phyloP scores from a whole-genome alignment of 2,888 invertebrate genomes.

The Microctonus brassicae region DNA sequence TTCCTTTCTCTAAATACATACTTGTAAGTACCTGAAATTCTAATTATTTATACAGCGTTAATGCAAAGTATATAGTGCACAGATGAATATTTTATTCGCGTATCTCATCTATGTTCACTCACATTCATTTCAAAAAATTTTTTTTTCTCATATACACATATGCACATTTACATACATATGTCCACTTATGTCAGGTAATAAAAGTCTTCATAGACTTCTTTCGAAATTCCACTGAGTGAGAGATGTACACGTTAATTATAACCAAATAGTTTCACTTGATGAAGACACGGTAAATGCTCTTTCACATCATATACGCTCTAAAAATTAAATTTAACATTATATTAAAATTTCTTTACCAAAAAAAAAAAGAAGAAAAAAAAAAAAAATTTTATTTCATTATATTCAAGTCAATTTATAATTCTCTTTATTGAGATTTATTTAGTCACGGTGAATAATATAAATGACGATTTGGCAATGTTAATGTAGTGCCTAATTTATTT shows the following conservation, averaged over 20 bases:
- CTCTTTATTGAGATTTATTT: too few species aligned
- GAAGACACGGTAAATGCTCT: neutral
- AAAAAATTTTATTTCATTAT: neutral
- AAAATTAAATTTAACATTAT: neutral
- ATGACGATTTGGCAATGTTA: neutral
- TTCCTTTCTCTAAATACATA: slow-evolving; percentile 5
- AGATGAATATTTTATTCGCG: neutral
- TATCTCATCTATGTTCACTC: neutral
- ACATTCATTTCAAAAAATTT: neutral
- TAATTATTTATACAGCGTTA: neutral
- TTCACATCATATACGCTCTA: neutral
- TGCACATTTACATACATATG: neutral
- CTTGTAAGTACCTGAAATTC: neutral
- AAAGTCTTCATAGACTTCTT: slow-evolving; percentile 26
- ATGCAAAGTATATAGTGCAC: neutral
- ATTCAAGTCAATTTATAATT: neutral
- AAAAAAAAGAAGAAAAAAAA: neutral
- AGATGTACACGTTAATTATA: slow-evolving; percentile 31
- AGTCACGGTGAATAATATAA: too few species aligned
- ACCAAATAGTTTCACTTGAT: slow-evolving; percentile 35
- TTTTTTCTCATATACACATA: neutral
- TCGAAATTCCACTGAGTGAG: slow-evolving; percentile 25
- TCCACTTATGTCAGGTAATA: neutral
- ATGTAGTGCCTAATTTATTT: neutral
- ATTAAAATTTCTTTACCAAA: neutral